A percentile compares a stretch with the other conserved stretches of the same genome.
These are phyloP conservation scores for Poeciliopsis paucimaculata DNA, from an alignment of 2,797 vertebrate genomes.

Conservation along the genomic window DNA sequence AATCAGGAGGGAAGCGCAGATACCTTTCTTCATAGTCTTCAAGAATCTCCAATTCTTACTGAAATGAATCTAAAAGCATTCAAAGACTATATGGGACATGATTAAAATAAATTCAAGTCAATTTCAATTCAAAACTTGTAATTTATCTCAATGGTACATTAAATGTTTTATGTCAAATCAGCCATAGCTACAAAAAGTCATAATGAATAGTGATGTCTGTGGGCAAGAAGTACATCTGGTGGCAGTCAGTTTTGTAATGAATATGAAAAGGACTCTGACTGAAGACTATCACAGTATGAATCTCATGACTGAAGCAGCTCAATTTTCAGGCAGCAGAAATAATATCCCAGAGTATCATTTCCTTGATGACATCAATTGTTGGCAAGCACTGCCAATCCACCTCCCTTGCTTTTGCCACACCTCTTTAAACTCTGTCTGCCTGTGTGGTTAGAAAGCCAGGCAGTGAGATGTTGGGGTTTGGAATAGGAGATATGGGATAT, in stretches of 20 bases:
- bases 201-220: not conserved
- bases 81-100: not conserved
- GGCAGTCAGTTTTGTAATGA: not conserved
- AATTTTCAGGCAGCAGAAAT: not conserved
- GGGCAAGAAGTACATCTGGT: not conserved
- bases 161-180: not conserved
- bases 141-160: not conserved
- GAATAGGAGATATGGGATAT: too few relatives aligned
- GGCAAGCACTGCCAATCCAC: too few relatives aligned
- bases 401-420: too few relatives aligned
- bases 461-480: too few relatives aligned
- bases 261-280: not conserved
- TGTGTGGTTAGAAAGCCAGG: not conserved
- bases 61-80: not conserved
- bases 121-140: not conserved
- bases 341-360: not conserved
- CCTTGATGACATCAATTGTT: not conserved
- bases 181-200: not conserved
- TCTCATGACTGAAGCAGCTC: not conserved
- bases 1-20: not conserved
- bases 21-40: too few relatives aligned
- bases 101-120: not conserved
- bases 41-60: not conserved
- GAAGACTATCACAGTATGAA: not conserved
- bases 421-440: not conserved